Evolutionary conservation across 2,888 invertebrate genomes (phyloP), one percentile per base, ranked within the genome.

Genomic region (Diplolepis rosae): DNA sequence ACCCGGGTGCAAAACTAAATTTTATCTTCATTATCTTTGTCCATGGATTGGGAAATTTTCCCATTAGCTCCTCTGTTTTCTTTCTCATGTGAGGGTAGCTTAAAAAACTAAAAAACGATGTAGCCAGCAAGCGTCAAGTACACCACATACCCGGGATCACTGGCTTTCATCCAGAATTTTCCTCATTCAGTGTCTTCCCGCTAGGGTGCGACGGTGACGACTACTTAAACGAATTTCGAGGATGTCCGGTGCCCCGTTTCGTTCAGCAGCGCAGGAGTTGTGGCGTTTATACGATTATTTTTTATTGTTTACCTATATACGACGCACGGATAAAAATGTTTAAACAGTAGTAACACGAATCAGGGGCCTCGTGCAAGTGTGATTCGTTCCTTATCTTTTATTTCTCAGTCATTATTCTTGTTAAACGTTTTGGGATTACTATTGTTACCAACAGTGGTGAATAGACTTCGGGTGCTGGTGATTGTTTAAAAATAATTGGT

Each of bases 141-240:
- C n/a, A n/a, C n/a, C n/a, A n/a, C n/a, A n/a, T n/a, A 73, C 80
- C 84, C 83, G 84, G 84, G 83, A 79, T 77, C 79, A 80, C 80
- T 84, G 84, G 83, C 81, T 79, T 74, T 68, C 72, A 79, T 81
- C 84, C 83, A 83, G 79, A 80, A 77, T 76, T 82, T 82, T 81
- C 77, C 81, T 81, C 79, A 84, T 86, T 87, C 83, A 73, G 67
- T 78, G 77, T 81, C 81, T 82, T 81, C 86, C 90, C 90, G 89
- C 90, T 90, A 91, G 90, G 89, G 90, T 90, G 90, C 90, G 90
- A 90, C 90, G 82, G 79, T 78, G 80, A 82, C 79, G 89, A 90
- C 91, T 91, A 91, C 91, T 91, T 91, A 91, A 91, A 90, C 89
- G 87, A 89, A 87, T 89, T 87, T 89, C 88, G 85, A 86, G 84